Evolutionary conservation across 2,797 vertebrate species (phyloP).

Genomic region (Acomys russatus): DNA sequence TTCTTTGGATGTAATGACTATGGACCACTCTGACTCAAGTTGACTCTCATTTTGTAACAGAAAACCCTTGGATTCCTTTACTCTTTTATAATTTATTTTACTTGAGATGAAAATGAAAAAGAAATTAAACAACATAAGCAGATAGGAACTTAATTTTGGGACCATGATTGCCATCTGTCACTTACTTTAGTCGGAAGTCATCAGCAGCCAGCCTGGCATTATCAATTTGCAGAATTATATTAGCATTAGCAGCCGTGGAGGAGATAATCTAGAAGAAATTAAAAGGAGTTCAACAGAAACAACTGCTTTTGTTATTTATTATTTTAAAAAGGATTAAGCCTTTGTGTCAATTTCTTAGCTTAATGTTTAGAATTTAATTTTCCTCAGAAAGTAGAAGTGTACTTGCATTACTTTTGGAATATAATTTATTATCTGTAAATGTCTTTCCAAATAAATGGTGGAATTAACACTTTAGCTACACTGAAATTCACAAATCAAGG

Average conservation of each 20-base stretch:
- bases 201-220: slow-evolving; percentile 82
- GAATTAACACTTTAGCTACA: background rate
- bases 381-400: background rate
- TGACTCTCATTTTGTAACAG: background rate
- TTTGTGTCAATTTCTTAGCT: slow-evolving; percentile 21
- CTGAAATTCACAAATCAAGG: slow-evolving; percentile 17
- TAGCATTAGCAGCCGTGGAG: slow-evolving; percentile 73
- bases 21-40: background rate
- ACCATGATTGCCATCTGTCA: background rate
- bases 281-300: background rate
- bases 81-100: slow-evolving; percentile 38
- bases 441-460: slow-evolving; percentile 48
- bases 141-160: background rate
- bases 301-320: background rate
- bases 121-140: background rate
- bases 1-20: background rate
- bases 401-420: background rate
- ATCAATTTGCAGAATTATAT: slow-evolving; percentile 81
- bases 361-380: slow-evolving; percentile 28
- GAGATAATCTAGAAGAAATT: slow-evolving; percentile 75
- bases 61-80: background rate
- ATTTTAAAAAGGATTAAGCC: background rate
- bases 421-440: slow-evolving; percentile 24
- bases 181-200: slow-evolving; percentile 82
- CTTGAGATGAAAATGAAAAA: background rate